A percentile compares a stretch with the other conserved stretches of the same genome.
Conservation (phyloP, 2,888 invertebrate genomes). For the Aspidiotus destructor region DNA sequence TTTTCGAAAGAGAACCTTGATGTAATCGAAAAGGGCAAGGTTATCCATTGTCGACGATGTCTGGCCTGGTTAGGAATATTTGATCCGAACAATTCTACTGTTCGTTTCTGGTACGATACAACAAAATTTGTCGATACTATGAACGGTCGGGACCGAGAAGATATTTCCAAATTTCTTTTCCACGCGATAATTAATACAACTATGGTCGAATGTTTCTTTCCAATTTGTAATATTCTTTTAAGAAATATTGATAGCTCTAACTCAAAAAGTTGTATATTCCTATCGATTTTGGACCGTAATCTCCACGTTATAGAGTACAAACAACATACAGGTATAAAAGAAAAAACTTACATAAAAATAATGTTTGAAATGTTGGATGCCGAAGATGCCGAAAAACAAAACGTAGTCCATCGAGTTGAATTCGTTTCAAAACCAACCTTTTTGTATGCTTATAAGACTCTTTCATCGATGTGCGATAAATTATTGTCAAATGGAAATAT, state of each 20-base stretch:
- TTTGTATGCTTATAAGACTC: neutral
- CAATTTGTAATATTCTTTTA: constrained; percentile 23
- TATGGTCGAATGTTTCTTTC: constrained; percentile 12
- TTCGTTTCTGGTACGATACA: constrained; percentile 18
- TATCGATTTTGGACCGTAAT: constrained; percentile 17
- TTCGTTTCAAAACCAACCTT: constrained; percentile 19
- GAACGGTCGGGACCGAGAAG: neutral
- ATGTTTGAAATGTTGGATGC: constrained; percentile 7
- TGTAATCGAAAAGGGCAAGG: neutral
- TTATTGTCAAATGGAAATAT: constrained; percentile 12
- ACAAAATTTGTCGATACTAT: constrained; percentile 1
- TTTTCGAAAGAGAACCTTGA: neutral
- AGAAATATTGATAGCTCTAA: neutral
- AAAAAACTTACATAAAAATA: constrained; percentile 15
- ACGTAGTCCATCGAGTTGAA: constrained; percentile 12
- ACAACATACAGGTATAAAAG: neutral
- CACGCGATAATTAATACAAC: constrained; percentile 8
- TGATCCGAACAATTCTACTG: neutral
- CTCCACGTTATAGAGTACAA: constrained; percentile 9
- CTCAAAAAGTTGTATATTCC: constrained; percentile 3
- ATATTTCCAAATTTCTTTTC: constrained; percentile 10
- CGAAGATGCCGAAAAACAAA: neutral
- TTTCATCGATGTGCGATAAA: constrained; percentile 9
- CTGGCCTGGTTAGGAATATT: constrained; percentile 14
- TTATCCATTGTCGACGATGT: constrained; percentile 11